phyloP scores from a whole-genome alignment of 1,140 invertebrate species.

The Drosophila ficusphila region DNA sequence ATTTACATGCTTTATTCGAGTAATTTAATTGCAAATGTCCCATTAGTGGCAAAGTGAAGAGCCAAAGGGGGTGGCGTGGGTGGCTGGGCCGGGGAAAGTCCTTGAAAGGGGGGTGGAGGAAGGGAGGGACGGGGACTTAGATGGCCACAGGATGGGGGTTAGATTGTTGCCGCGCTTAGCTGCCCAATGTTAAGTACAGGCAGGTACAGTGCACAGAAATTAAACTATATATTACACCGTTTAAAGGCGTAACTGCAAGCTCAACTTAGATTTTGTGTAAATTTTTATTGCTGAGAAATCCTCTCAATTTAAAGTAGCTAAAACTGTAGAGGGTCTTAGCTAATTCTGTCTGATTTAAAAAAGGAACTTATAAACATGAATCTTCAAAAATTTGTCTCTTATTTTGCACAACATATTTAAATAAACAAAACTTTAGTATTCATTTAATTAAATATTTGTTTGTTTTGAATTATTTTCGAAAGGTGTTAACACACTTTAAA shows the following conservation, averaged over 20 bases:
- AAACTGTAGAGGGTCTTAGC: too few species aligned
- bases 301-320: too few species aligned
- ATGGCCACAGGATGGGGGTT: slow-evolving; percentile 4
- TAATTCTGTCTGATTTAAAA: too few species aligned
- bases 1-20: slow-evolving; percentile 82
- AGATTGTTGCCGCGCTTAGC: slow-evolving; percentile 21
- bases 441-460: too few species aligned
- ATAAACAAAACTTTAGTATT: too few species aligned
- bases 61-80: slow-evolving; percentile 1
- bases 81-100: not conserved
- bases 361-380: too few species aligned
- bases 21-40: slow-evolving; percentile 82
- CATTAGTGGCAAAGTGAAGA: slow-evolving; percentile 63
- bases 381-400: too few species aligned
- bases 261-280: too few species aligned
- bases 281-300: too few species aligned
- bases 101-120: not conserved
- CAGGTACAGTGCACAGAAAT: slow-evolving; percentile 15
- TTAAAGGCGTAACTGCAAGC: too few species aligned
- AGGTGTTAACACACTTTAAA: not conserved
- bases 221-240: not conserved
- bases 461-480: not conserved
- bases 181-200: slow-evolving; percentile 32
- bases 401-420: too few species aligned
- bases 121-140: not conserved